Conservation (phyloP, 1,140 invertebrate species). For the Drosophila pseudoobscura region DNA sequence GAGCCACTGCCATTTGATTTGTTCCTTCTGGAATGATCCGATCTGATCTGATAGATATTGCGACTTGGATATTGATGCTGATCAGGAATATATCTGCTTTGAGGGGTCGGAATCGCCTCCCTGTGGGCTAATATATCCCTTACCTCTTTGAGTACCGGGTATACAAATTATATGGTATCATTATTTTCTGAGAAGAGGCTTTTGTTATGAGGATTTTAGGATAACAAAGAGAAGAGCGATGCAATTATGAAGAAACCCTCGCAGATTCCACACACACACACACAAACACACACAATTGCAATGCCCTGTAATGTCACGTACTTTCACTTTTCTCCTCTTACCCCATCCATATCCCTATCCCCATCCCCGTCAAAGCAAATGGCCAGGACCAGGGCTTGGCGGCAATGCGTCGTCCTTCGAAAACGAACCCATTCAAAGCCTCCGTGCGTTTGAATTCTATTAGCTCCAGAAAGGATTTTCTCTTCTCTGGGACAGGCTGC, state of each 20-base stretch:
- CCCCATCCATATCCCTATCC: not conserved
- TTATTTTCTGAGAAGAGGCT: too few relatives aligned
- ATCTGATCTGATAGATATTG: too few relatives aligned
- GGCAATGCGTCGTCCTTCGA: slow-evolving; percentile 66
- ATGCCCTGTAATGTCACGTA: slow-evolving; percentile 70
- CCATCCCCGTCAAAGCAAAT: slow-evolving; percentile 17
- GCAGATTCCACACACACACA: not conserved
- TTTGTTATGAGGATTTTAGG: too few relatives aligned
- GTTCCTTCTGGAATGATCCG: too few relatives aligned
- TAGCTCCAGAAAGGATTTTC: slow-evolving; percentile 77
- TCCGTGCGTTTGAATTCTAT: slow-evolving; percentile 81
- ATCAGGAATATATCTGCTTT: too few relatives aligned
- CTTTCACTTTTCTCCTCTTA: slow-evolving; percentile 70
- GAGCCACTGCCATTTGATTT: too few relatives aligned
- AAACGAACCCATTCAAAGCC: slow-evolving; percentile 79
- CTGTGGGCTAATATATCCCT: too few relatives aligned
- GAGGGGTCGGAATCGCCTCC: too few relatives aligned
- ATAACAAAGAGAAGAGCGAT: not conserved
- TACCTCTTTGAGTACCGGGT: too few relatives aligned
- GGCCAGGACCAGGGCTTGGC: slow-evolving; percentile 47
- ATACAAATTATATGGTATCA: too few relatives aligned
- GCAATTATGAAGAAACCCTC: slow-evolving; percentile 42
- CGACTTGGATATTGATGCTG: too few relatives aligned
- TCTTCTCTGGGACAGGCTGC: slow-evolving; percentile 45
- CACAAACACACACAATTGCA: slow-evolving; percentile 23